Evolutionary conservation across 2,888 invertebrate species (phyloP), one percentile per base, ranked within the genome.

Genomic region (Apodemia zela): DNA sequence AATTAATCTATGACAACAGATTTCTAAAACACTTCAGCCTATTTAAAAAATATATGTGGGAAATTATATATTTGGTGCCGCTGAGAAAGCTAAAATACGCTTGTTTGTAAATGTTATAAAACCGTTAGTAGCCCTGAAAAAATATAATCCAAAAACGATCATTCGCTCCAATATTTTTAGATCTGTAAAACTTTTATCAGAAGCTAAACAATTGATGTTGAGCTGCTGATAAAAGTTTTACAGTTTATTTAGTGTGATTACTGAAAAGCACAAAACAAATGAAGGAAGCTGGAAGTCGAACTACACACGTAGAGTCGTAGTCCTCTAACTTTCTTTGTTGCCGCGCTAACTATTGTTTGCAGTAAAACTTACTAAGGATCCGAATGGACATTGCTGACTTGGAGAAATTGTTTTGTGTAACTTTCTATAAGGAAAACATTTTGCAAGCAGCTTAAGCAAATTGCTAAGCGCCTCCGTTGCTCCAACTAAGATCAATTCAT

Each of bases 391-490:
- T 82, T 80, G 77, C 80, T 69, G 77, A 81, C 79, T 84, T 80
- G 76, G 82, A 83, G 84, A 84, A 85, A 87, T 87, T 85, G 87
- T 89, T 89, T 85, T 87, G 87, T 87, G 82, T 84, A 79, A 89
- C 87, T 89, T 87, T 75, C 75, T 77, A 77, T 83, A 87, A 87
- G 87, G 88, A 89, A 88, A 89, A 89, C 84, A 86, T 88, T 89
- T 87, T 82, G 81, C 80, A 71, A 81, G 80, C 77, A 85, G 88
- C 85, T 89, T 89, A 87, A 76, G 82, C 82, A 86, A 88, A 87
- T 86, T 84, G 83, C 80, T 85, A 79, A 81, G 72, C 73, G 65
- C 67, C 67, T 66, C 63, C 63, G 68, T 58, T 47, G 58, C 21
- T 49, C 66, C 67, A 61, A 75, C 78, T 78, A 72, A 72, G 71